Evolutionary conservation across 2,113 vertebrate genomes (phyloP), one percentile per base, ranked within the genome.

Genomic region (Bambusicola thoracicus): DNA sequence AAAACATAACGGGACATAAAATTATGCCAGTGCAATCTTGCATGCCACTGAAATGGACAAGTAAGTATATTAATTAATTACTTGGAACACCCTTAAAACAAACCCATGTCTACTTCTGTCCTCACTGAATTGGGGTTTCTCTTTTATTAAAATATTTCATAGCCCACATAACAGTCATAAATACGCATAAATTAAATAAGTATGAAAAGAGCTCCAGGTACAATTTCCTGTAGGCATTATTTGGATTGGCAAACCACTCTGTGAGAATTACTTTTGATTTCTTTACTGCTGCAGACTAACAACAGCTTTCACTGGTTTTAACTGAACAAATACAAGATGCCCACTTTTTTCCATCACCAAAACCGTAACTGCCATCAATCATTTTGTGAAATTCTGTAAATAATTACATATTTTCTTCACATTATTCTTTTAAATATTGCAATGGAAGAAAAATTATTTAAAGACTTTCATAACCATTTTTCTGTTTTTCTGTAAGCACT

Each of bases 381-480:
- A 51, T 11, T 94, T 87, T 63, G 70, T 89, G 53, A 81, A 69
- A 21, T 80, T 55, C 67, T 72, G 49, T 88, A 53, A 94, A 78
- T 76, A 87, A 83, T 58, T n/a, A 84, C 32, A 22, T 18, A 51
- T 81, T 72, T 91, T 53, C 24, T 48, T 67, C 93, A 80, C n/a
- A 56, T 68, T 75, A 66, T 67, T 94, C 46, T 84, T 75, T 85
- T 58, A 90, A 94, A 83, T 74, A 81, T 25, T 78, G 38, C 68
- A 94, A 77, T 51, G 56, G 65, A 90, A 78, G 21, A 87, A 89
- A 83, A 87, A 59, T 63, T 19, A 36, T 89, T 84, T 77, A 56
- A 95, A 82, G 49, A 55, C 79, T 95, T 97, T 91, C n/a, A 86
- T 29, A 93, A 51, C 8, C 32, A 34, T 68, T 86, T 91, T 59